Evolutionary conservation across 30 jellyfish, hydroid and myxozoan species (phyloP), one percentile per base, ranked within the genome.

Genomic region (Cassiopea andromeda): DNA sequence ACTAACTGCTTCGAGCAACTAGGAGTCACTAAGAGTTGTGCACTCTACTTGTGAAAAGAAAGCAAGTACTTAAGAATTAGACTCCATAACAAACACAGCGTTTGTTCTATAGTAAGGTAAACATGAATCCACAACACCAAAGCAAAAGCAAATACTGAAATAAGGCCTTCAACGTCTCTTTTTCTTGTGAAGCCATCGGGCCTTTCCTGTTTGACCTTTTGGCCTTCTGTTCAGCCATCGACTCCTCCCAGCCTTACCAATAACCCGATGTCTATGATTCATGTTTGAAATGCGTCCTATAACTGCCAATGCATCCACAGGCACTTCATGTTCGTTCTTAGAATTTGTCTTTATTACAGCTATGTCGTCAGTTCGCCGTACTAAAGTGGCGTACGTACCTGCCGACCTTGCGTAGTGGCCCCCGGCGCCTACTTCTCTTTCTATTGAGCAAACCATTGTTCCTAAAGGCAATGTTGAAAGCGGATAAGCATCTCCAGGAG

Each of bases 191-290:
- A 83, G 97, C 98, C 98, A 96, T 60, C 99, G 72, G 77, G 86
- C 99, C 80, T 83, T 92, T 15, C 99, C 99, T 9, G 98, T 92
- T 58, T 92, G 98, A 44, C 99, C 99, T 68, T 87, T 93, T 73
- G 99, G 99, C 49, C 97, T 77, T 75, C 98, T 91, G 68, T 89
- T 89, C 54, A 92, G 91, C 98, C 99, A 92, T n/a, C 99, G 92
- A 77, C 96, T 93, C 60, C 99, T 93, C 43, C 99, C 99, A 2
- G 99, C 99, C 73, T 96, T 96, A 1, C 99, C 99, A 43, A 96
- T 92, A 46, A 93, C 80, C 81, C 93, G 92, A 77, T 96, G 87
- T 43, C 96, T 78, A 71, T 92, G 94, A 48, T 91, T 81, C 69
- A 85, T 73, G 79, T 92, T 96, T 14, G 98, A 93, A 59, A 89